phyloP scores from a whole-genome alignment of 2,797 vertebrate genomes.

The Harpagifer antarcticus region DNA sequence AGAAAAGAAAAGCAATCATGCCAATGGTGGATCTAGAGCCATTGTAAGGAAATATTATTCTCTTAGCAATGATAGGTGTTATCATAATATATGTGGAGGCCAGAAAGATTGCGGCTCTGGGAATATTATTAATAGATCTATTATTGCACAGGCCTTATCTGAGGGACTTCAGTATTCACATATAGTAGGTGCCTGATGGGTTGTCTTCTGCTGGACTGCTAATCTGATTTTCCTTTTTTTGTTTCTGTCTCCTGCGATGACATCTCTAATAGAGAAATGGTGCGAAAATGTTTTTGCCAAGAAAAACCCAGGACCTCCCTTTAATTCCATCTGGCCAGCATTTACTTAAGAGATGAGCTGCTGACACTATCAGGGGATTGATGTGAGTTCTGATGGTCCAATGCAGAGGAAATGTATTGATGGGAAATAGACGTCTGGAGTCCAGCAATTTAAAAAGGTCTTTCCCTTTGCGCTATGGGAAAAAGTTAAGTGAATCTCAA shows the following conservation, averaged over 20 bases:
- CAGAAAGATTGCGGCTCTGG: slow-evolving; percentile 10
- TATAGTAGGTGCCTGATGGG: slow-evolving; percentile 14
- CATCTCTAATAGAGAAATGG: slow-evolving; percentile 29
- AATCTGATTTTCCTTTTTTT: slow-evolving; percentile 13
- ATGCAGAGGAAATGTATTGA: slow-evolving; percentile 63
- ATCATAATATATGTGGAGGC: slow-evolving; percentile 35
- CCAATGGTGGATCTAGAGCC: slow-evolving; percentile 15
- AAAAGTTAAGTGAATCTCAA: slow-evolving; percentile 63
- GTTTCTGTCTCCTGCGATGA: slow-evolving; percentile 26
- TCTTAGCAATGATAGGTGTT: slow-evolving; percentile 28
- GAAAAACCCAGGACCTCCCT: slow-evolving; percentile 42
- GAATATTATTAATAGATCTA: slow-evolving; percentile 20
- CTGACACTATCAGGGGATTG: slow-evolving; percentile 63
- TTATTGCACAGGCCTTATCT: slow-evolving; percentile 6
- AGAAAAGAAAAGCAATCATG: slow-evolving; percentile 4
- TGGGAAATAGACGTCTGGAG: slow-evolving; percentile 67
- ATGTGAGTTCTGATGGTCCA: slow-evolving; percentile 66
- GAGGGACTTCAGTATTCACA: slow-evolving; percentile 16
- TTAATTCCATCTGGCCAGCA: slow-evolving; percentile 56
- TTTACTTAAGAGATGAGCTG: slow-evolving; percentile 71
- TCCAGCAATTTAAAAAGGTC: slow-evolving; percentile 65
- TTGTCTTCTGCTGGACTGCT: slow-evolving; percentile 18
- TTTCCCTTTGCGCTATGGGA: slow-evolving; percentile 38
- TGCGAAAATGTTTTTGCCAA: slow-evolving; percentile 20
- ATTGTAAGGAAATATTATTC: slow-evolving; percentile 24